A percentile compares a stretch with the other conserved stretches of the same genome.
phyloP scores from a whole-genome alignment of 2,113 vertebrate genomes.

The Menidia beryllina region DNA sequence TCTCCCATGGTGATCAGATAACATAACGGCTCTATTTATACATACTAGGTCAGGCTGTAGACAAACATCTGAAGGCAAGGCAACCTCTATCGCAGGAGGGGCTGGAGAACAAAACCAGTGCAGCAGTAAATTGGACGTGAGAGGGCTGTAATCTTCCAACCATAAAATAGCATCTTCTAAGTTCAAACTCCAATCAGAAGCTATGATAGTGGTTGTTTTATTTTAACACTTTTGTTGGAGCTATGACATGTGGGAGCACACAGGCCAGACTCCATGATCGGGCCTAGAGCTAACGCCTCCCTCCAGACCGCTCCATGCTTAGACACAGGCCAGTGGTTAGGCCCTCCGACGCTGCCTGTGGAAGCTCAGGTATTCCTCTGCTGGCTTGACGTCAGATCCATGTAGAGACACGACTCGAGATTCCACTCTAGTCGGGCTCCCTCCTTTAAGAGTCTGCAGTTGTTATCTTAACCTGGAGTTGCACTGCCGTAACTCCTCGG shows the following conservation, averaged over 20 bases:
- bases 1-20: conserved; percentile 78
- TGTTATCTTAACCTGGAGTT: conserved; percentile 27
- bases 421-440: not conserved
- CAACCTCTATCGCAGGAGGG: not conserved
- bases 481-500: not conserved
- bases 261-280: conserved; percentile 5
- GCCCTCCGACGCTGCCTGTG: not conserved
- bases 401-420: not conserved
- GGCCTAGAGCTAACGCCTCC: not conserved
- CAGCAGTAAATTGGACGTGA: not conserved
- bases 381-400: conserved; percentile 12
- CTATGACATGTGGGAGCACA: not conserved
- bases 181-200: conserved; percentile 55
- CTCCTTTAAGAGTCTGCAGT: not conserved
- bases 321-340: conserved; percentile 19
- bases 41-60: conserved; percentile 70
- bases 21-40: conserved; percentile 80
- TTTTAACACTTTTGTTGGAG: not conserved
- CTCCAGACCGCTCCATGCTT: not conserved
- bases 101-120: not conserved
- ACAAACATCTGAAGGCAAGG: conserved; percentile 48
- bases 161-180: conserved; percentile 14
- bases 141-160: not conserved
- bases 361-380: conserved; percentile 14
- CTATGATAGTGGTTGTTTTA: not conserved